phyloP scores from a whole-genome alignment of 2,797 vertebrate species.

The Poeciliopsis paucimaculata region DNA sequence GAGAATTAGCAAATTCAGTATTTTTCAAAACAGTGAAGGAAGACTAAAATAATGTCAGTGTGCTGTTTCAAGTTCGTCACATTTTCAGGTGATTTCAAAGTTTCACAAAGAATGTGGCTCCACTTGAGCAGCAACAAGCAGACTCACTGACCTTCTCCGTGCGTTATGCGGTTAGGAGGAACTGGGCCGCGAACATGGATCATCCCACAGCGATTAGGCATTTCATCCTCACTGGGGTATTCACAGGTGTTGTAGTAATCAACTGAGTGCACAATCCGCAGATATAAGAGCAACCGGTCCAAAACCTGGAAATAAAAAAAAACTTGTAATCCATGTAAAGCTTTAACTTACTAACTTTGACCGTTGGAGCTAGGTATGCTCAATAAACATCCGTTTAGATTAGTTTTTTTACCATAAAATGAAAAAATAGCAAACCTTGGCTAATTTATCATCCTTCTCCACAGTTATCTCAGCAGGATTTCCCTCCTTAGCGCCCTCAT shows the following conservation, averaged over 20 bases:
- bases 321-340: not conserved
- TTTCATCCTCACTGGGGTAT: constrained; percentile 95
- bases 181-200: constrained; percentile 92
- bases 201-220: constrained; percentile 96
- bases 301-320: constrained; percentile 80
- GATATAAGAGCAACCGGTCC: constrained; percentile 89
- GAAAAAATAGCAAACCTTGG: constrained; percentile 80
- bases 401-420: not conserved
- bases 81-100: not conserved
- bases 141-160: constrained; percentile 84
- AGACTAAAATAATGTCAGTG: no score
- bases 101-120: not conserved
- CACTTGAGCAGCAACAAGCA: not conserved
- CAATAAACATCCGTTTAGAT: not conserved
- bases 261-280: constrained; percentile 92
- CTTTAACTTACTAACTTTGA: not conserved
- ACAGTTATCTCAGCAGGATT: constrained; percentile 89
- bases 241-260: constrained; percentile 95
- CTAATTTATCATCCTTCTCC: constrained; percentile 91
- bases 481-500: constrained; percentile 87
- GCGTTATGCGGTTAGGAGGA: constrained; percentile 91
- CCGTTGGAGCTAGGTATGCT: not conserved
- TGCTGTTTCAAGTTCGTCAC: not conserved
- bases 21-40: no score
- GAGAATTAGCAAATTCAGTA: no score